phyloP scores from a whole-genome alignment of 2,113 vertebrate genomes.

The Prietella phreatophila region DNA sequence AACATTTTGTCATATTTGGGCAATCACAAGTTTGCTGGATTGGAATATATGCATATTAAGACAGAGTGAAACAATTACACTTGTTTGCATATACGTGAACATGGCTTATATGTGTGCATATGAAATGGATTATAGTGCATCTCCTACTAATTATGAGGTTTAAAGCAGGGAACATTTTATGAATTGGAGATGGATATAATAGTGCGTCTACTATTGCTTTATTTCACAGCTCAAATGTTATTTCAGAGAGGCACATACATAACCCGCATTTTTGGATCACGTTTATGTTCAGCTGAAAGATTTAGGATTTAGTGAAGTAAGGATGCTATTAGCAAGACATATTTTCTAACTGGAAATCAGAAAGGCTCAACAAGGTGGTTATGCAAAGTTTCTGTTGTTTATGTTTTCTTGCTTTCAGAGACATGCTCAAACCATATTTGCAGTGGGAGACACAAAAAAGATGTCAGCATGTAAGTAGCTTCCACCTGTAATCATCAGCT shows the following conservation, averaged over 20 bases:
- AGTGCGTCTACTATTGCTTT: neutral
- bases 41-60: constrained; percentile 43
- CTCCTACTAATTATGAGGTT: neutral
- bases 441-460: neutral
- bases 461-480: constrained; percentile 15
- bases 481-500: neutral
- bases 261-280: neutral
- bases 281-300: neutral
- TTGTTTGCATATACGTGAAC: constrained; percentile 65
- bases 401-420: neutral
- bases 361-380: neutral
- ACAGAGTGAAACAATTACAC: constrained; percentile 65
- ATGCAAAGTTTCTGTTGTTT: constrained; percentile 12
- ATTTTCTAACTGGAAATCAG: constrained; percentile 33
- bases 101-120: constrained; percentile 37
- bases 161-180: neutral
- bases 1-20: too few relatives aligned
- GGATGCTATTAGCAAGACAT: constrained; percentile 11
- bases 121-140: neutral
- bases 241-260: neutral
- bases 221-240: constrained; percentile 34
- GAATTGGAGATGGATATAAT: too few relatives aligned
- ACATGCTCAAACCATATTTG: neutral
- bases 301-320: neutral
- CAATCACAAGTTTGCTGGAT: neutral